Base-by-base conservation (phyloP, 2,888 invertebrate species). In the Ormyrus nitidulus region DNA sequence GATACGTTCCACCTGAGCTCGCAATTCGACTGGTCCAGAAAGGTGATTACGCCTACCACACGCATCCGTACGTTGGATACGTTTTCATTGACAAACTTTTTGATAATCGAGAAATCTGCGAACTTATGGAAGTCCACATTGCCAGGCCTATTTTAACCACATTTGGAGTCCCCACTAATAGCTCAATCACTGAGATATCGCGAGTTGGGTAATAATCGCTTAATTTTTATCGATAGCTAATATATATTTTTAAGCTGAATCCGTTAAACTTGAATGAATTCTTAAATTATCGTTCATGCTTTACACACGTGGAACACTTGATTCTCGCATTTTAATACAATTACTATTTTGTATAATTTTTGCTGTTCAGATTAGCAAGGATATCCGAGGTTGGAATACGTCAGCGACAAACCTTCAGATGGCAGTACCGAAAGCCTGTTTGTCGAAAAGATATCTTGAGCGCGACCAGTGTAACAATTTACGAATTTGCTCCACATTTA, bases 31-130 rank as follows among this genome's bases (percentile, higher is more conserved):
- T 84, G 68, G 86, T 88, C 6, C 76, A 83, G 2, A 49, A 84
- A 44, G 89, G 88, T 7, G 85, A 84, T 44, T 84, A 86, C 66
- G 89, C 89, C 7, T 89, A 88, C 80, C 89, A 89, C 73, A 87
- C 86, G 3, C 86, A 86, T 74, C 87, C 89, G 0, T 86, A 88
- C 70, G 86, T 85, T 3, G 85, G 85, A 4, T 89, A 89, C 77
- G 88, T 87, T 0, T 85, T 85, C 48, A 83, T 89, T 0, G 85
- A 86, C 77, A 82, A 80, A 58, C 83, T 81, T 51, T 81, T 11
- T 13, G 49, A 59, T 9, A 72, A 75, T 58, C 83, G 85, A 56
- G 83, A 86, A 72, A 88, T 89, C 49, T 89, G 89, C 73, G 86
- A 85, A 64, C 82, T 89, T 56, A 87, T 86, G 13, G 89, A 89